A percentile compares a stretch with the other conserved stretches of the same genome.
These are phyloP conservation scores for Cheilosia scutellata DNA, from an alignment of 2,888 invertebrate species.

Conservation along the genomic window DNA sequence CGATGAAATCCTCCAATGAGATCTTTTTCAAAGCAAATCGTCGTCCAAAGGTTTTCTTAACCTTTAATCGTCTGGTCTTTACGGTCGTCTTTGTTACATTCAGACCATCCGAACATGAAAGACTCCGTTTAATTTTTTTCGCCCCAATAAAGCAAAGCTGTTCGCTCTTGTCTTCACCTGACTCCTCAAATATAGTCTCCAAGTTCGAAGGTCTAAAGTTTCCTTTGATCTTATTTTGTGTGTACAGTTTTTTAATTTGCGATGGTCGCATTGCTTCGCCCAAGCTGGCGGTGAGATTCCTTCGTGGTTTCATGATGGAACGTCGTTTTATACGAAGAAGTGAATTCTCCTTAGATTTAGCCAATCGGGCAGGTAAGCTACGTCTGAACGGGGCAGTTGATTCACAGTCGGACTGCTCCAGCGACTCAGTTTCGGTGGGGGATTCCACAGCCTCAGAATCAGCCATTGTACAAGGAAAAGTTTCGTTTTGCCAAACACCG, in stretches of 20 bases:
- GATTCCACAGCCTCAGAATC: conserved; percentile 34
- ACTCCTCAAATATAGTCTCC: conserved; percentile 82
- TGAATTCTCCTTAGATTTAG: conserved; percentile 79
- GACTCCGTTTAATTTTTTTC: conserved; percentile 80
- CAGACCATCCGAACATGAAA: conserved; percentile 81
- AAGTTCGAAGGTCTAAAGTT: conserved; percentile 81
- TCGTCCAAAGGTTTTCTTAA: conserved; percentile 81
- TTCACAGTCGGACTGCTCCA: conserved; percentile 11
- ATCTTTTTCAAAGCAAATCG: conserved; percentile 80
- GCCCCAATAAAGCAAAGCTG: conserved; percentile 79
- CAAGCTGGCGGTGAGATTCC: conserved; percentile 44
- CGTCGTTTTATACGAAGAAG: conserved; percentile 79
- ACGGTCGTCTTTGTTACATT: conserved; percentile 80
- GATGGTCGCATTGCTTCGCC: conserved; percentile 67
- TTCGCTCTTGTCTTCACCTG: conserved; percentile 75
- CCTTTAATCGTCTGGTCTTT: conserved; percentile 81
- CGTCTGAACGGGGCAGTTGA: conserved; percentile 61
- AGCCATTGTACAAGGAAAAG: conserved; percentile 59
- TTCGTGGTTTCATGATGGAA: conserved; percentile 79
- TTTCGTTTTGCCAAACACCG: conserved; percentile 19
- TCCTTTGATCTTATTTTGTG: conserved; percentile 79
- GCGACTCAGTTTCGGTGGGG: conserved; percentile 4
- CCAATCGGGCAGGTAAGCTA: conserved; percentile 79
- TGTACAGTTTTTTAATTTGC: conserved; percentile 80
- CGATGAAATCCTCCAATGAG: conserved; percentile 81